Conservation (phyloP, 2,113 vertebrate genomes). For the Corythornis vintsioides region DNA sequence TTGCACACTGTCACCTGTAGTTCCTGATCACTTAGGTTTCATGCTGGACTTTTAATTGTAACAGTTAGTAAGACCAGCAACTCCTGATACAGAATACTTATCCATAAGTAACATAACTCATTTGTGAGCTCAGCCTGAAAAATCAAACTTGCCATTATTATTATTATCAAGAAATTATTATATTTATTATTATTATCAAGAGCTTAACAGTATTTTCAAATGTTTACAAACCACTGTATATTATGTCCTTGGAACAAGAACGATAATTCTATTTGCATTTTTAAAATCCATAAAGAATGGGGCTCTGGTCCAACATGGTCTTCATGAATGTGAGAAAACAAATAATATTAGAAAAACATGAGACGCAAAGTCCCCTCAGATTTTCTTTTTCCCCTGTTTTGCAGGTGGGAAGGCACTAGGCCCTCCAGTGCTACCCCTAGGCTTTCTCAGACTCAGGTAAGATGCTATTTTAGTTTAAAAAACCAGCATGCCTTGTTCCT, state of each 20-base stretch:
- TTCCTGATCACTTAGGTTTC: background rate
- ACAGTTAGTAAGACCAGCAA: background rate
- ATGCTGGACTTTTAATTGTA: background rate
- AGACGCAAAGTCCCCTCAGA: background rate
- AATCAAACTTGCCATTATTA: background rate
- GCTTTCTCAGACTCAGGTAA: background rate
- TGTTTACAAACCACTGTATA: background rate
- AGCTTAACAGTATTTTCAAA: background rate
- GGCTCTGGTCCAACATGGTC: background rate
- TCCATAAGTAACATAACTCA: background rate
- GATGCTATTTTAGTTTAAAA: background rate
- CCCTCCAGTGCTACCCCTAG: background rate
- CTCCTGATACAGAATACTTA: background rate
- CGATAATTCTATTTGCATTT: background rate
- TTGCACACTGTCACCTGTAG: background rate
- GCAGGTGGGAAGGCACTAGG: background rate
- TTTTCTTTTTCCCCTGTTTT: background rate
- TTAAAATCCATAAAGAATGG: background rate
- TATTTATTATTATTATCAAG: background rate
- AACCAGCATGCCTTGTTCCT: background rate
- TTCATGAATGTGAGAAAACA: background rate
- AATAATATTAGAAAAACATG: background rate
- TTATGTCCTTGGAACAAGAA: background rate
- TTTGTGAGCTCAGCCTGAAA: background rate
- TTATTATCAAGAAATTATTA: background rate